These are phyloP conservation scores for Eidolon dupreanum DNA, from an alignment of 2,797 vertebrate species.

Conservation along the genomic window DNA sequence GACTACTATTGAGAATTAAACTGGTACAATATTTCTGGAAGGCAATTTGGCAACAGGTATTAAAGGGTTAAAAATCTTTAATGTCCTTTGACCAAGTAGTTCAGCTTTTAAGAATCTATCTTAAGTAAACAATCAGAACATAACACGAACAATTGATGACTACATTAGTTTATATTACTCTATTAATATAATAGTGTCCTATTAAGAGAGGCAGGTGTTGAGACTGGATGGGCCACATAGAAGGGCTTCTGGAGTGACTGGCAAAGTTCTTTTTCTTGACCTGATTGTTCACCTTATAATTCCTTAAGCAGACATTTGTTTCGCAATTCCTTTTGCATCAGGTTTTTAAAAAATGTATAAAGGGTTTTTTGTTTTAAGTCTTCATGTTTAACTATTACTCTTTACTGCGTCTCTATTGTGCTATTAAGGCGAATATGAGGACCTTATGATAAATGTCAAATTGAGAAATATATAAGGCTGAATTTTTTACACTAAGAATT, in stretches of 20 bases:
- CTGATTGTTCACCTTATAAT: neutral
- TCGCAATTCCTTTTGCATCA: neutral
- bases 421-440: neutral
- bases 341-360: neutral
- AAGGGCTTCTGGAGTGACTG: neutral
- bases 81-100: neutral
- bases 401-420: neutral
- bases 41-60: neutral
- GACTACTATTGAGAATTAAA: neutral
- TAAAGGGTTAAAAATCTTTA: conserved; percentile 1
- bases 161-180: neutral
- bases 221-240: neutral
- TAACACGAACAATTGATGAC: neutral
- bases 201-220: neutral
- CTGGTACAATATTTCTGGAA: neutral
- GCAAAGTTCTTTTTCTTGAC: neutral
- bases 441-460: neutral
- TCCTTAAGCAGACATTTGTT: neutral
- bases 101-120: neutral
- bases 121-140: conserved; percentile 16
- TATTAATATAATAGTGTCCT: neutral
- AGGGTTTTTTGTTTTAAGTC: neutral
- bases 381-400: neutral
- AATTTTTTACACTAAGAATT: neutral
- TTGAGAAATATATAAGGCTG: neutral